Base-by-base conservation (phyloP, 1,140 invertebrate genomes). In the Phenacoccus solenopsis region DNA sequence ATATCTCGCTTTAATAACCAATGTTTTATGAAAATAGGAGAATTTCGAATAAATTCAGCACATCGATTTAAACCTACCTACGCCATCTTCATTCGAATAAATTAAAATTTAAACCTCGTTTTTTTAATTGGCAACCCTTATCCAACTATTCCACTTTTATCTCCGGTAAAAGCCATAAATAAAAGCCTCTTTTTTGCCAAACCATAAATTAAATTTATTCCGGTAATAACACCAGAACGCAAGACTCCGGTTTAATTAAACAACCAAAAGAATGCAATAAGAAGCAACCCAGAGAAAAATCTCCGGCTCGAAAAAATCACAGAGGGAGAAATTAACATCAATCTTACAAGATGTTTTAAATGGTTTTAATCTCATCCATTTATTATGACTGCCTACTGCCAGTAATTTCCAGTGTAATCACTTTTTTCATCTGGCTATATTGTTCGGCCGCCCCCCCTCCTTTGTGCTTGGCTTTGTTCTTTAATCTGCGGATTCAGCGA, bases 281-380 rank as follows among this genome's bases (percentile, higher is more conserved):
- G 20, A 24, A 64, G 25, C 9, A 64, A 49, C 5, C 38, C 3
- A 10, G 4, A 10, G 38, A 64, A 27, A 64, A 64, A 27, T 16
- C 38, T 9, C 12, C 38, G n/a, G n/a, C n/a, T 10, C 16, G 25
- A 64, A 22, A 24, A 59, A 64, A 64, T 64, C 59, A 24, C 22
- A 64, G 25, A 64, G 59, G 59, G 59, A 64, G 25, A 64, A 64
- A 64, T 64, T 64, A 64, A 64, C 59, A 64, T 64, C 59, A 64
- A 64, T 64, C 59, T 64, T 64, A 64, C 59, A 64, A 64, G 59
- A 64, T 64, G 59, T 64, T 64, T 64, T 64, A 64, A 64, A 64
- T 64, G 59, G 59, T 64, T 64, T 64, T 64, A 64, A 64, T 64
- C 59, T 64, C 25, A 64, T 64, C 59, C 59, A 64, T 64, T 64